Evolutionary conservation across 2,113 vertebrate species (phyloP).

Genomic region (Trichechus manatus): DNA sequence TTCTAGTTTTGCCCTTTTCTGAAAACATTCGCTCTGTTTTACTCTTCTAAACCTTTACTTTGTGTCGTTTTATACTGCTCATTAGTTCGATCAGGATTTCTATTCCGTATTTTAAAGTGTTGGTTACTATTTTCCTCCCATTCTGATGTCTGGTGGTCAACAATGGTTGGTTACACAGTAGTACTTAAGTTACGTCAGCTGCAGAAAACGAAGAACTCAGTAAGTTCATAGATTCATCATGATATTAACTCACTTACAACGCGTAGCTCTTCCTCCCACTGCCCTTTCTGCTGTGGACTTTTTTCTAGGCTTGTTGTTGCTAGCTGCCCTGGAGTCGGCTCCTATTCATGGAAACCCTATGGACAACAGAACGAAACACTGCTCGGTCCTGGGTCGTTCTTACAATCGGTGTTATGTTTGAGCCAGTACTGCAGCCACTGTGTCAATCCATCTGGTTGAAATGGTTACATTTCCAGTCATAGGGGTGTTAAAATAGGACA

Average conservation of each 20-base stretch:
- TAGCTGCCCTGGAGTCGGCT: no score
- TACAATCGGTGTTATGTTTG: no score
- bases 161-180: rapidly evolving
- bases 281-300: neutral
- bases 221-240: neutral
- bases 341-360: no score
- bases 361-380: no score
- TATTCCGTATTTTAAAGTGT: neutral
- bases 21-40: neutral
- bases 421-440: no score
- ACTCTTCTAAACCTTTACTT: neutral
- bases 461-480: neutral
- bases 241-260: neutral
- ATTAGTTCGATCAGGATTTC: neutral
- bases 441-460: no score
- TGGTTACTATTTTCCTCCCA: neutral
- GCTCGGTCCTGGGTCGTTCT: no score
- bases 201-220: neutral
- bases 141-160: neutral
- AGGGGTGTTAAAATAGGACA: neutral
- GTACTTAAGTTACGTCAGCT: neutral
- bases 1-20: neutral
- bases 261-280: neutral
- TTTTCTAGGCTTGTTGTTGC: neutral
- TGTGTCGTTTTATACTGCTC: neutral